Conservation (phyloP, 2,888 invertebrate genomes). For the Sceliomorpha sp. region DNA sequence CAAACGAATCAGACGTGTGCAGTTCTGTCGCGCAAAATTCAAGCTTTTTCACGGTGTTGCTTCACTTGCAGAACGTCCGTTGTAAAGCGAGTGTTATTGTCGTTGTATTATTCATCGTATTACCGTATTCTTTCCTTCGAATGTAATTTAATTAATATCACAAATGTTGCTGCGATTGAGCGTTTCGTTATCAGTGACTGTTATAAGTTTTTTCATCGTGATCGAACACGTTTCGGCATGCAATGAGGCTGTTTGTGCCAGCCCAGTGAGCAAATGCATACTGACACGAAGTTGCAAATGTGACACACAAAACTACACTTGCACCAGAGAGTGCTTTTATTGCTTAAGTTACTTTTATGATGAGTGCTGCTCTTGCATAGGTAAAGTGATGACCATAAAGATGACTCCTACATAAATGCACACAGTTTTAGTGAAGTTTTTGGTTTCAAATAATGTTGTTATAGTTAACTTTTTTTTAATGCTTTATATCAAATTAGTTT, state of each 20-base stretch:
- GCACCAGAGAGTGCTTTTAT: slow-evolving; percentile 95
- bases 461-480: no score
- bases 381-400: slow-evolving; percentile 84
- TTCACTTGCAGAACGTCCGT: background rate
- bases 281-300: slow-evolving; percentile 98
- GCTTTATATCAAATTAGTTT: no score
- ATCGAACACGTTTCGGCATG: slow-evolving; percentile 81
- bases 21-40: slow-evolving; percentile 13
- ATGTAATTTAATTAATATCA: slow-evolving; percentile 16
- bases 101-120: background rate
- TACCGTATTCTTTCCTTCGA: slow-evolving; percentile 1
- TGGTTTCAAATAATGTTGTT: no score
- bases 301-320: slow-evolving; percentile 94
- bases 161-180: slow-evolving; percentile 41
- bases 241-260: slow-evolving; percentile 97
- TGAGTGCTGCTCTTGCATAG: slow-evolving; percentile 98
- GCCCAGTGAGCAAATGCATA: slow-evolving; percentile 97
- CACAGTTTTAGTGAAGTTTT: no score
- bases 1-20: slow-evolving; percentile 46
- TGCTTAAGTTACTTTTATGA: slow-evolving; percentile 94
- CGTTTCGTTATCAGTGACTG: slow-evolving; percentile 21
- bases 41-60: slow-evolving; percentile 4
- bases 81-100: background rate
- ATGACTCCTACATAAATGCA: no score
- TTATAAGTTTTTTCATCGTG: slow-evolving; percentile 17